phyloP scores from a whole-genome alignment of 2,888 invertebrate species.

The Plebejus melissa region DNA sequence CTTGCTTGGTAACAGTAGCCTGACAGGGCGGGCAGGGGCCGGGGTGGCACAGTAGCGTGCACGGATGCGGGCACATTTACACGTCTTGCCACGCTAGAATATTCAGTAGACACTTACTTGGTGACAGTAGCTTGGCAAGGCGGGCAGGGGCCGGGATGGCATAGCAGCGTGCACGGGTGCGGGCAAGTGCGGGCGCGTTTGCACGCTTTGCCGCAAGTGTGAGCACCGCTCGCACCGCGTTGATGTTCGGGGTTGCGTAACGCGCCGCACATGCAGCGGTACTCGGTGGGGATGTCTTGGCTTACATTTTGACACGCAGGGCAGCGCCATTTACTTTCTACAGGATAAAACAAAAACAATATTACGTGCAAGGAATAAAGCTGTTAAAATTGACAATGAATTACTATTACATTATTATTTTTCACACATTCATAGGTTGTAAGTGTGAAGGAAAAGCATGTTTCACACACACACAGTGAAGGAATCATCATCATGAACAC shows the following conservation, averaged over 20 bases:
- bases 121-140: constrained; percentile 88
- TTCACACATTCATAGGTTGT: too few relatives aligned
- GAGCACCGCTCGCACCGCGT: constrained; percentile 85
- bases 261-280: constrained; percentile 95
- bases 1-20: too few relatives aligned
- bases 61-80: constrained; percentile 82
- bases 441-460: too few relatives aligned
- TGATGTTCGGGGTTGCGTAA: constrained; percentile 85
- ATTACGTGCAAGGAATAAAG: not conserved
- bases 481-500: too few relatives aligned
- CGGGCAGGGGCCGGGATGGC: constrained; percentile 97
- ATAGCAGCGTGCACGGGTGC: constrained; percentile 88
- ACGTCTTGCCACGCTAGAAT: constrained; percentile 74
- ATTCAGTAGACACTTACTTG: constrained; percentile 54
- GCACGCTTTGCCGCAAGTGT: constrained; percentile 95
- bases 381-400: not conserved
- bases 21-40: constrained; percentile 93
- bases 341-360: not conserved
- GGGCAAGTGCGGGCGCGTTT: constrained; percentile 78
- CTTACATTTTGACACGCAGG: constrained; percentile 95
- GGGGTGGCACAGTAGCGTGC: constrained; percentile 93
- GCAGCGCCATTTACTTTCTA: constrained; percentile 94
- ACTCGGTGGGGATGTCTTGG: constrained; percentile 85
- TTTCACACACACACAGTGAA: too few relatives aligned
- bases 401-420: too few relatives aligned